Conservation (phyloP, 2,888 invertebrate species). For the Calephelis perditalis region DNA sequence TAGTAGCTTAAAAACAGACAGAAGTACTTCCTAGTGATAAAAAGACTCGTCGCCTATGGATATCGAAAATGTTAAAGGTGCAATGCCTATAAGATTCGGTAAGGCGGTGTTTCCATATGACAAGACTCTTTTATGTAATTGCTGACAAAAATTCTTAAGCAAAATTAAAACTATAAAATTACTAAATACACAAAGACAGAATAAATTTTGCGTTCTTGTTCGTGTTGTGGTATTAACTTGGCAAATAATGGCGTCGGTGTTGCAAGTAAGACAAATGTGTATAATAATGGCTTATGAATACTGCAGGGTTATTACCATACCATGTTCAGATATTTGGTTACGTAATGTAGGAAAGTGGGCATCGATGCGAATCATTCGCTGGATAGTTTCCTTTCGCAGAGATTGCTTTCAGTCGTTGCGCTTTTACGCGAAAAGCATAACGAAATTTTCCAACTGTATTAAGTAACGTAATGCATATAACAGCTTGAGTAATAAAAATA, state of each 20-base stretch:
- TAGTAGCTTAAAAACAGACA: too few species aligned
- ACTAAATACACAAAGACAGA: background rate
- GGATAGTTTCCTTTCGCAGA: constrained; percentile 27
- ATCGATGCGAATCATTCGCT: constrained; percentile 42
- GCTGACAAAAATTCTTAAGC: too few species aligned
- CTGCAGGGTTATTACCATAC: constrained; percentile 5
- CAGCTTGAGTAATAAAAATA: constrained; percentile 7
- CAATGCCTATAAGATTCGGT: too few species aligned
- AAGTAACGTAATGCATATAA: constrained; percentile 15
- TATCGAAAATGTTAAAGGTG: too few species aligned
- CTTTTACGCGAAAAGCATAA: constrained; percentile 16
- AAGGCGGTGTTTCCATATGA: too few species aligned
- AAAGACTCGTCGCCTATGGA: too few species aligned
- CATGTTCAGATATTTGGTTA: constrained; percentile 27
- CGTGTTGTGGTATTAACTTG: background rate
- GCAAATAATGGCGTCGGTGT: constrained; percentile 1
- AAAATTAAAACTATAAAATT: too few species aligned
- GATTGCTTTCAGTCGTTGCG: constrained; percentile 26
- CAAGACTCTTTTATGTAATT: too few species aligned
- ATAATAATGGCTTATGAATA: constrained; percentile 8
- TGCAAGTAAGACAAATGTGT: constrained; percentile 7
- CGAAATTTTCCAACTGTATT: constrained; percentile 24
- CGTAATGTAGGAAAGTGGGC: constrained; percentile 55
- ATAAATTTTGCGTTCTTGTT: background rate
- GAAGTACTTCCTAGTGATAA: too few species aligned